Conservation (phyloP, 2,113 vertebrate species). For the Anhinga rufa region DNA sequence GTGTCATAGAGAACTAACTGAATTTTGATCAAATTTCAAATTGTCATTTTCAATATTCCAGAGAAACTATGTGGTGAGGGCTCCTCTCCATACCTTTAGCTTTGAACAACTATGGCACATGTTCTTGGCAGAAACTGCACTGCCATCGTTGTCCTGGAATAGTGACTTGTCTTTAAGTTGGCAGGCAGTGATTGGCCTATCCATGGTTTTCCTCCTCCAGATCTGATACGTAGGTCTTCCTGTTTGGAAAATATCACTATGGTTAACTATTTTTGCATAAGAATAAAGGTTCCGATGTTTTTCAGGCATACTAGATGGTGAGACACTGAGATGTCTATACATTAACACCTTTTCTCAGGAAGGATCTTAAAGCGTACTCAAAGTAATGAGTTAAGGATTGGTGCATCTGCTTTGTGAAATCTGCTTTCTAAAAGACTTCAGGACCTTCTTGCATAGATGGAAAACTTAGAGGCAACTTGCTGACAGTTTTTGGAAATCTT, state of each 20-base stretch:
- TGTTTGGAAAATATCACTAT: background rate
- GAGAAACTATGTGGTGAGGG: background rate
- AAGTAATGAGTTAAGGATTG: background rate
- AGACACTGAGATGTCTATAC: background rate
- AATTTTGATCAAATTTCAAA: background rate
- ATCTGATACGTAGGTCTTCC: background rate
- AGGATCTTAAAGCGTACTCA: background rate
- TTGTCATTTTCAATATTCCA: background rate
- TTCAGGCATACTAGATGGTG: background rate
- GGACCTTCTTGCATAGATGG: background rate
- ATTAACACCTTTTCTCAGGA: background rate
- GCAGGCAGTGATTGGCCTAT: background rate
- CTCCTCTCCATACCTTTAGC: slow-evolving; percentile 48
- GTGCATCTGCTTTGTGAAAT: background rate
- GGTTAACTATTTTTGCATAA: background rate
- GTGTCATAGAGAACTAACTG: background rate
- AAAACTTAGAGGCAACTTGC: background rate
- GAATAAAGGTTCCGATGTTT: background rate
- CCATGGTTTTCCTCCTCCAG: slow-evolving; percentile 13
- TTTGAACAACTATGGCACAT: background rate
- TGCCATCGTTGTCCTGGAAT: background rate
- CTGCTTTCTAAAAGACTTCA: background rate
- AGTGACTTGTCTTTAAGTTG: slow-evolving; percentile 17
- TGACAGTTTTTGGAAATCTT: background rate
- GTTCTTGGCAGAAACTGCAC: background rate